Percentiles rank a stretch among this genome's conserved stretches.
Evolutionary conservation across 1,140 invertebrate species (phyloP).

Genomic region (Cepaea nemoralis): DNA sequence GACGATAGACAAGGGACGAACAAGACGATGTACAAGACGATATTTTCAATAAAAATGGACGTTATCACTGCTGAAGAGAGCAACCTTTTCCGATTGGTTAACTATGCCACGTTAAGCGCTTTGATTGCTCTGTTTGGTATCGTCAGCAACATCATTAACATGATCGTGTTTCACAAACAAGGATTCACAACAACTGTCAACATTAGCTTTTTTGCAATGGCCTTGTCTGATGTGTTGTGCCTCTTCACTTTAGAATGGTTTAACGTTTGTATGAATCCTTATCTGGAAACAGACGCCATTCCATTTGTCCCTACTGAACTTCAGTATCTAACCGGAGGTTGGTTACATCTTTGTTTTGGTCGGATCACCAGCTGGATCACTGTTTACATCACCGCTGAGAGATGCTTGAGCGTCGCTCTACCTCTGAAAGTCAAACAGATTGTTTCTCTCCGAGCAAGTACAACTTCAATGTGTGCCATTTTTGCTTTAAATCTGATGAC

Average conservation of each 20-base stretch:
- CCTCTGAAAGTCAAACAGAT: constrained; percentile 17
- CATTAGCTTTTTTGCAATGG: not conserved
- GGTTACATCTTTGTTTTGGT: not conserved
- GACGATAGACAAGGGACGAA: too few relatives aligned
- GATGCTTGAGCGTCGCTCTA: not conserved
- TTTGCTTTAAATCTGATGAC: not conserved
- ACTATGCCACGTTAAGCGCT: not conserved
- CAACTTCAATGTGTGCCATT: not conserved
- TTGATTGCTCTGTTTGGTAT: not conserved
- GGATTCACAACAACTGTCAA: not conserved
- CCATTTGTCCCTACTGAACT: not conserved
- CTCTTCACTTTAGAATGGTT: not conserved
- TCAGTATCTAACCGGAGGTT: constrained; percentile 1
- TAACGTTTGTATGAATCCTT: constrained; percentile 6
- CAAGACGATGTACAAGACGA: too few relatives aligned
- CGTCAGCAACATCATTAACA: not conserved
- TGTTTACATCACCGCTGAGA: constrained; percentile 1
- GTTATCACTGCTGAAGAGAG: not conserved
- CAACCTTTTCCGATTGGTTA: not conserved
- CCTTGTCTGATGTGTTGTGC: not conserved
- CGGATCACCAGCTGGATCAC: constrained; percentile 10
- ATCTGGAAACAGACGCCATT: not conserved
- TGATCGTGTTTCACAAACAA: not conserved
- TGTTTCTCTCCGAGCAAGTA: not conserved
- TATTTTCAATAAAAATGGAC: too few relatives aligned